Base-by-base conservation (phyloP, 2,113 vertebrate species). In the Pelecanus crispus region DNA sequence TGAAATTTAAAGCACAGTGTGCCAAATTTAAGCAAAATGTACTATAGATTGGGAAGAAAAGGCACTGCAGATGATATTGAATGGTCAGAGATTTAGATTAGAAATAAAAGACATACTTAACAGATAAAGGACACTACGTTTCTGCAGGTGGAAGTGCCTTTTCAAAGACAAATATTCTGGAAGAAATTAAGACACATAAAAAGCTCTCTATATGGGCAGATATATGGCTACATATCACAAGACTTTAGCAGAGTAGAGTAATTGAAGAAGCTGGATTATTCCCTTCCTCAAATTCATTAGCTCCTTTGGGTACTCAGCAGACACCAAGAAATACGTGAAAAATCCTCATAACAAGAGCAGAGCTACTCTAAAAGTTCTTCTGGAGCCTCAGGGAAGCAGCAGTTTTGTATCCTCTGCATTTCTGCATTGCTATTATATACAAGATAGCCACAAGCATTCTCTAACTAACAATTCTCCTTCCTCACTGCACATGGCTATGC, bases 1-100 rank as follows among this genome's bases (percentile, higher is more conserved):
- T 45, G 34, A 92, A 94, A 94, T 91, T 61, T 89, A 79, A 94
- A 92, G 36, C 22, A 79, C 68, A n/a, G 34, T 18, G 32, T 90
- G 24, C 72, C n/a, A 13, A 90, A 45, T 74, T 93, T 70, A 59
- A 93, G 25, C 13, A 91, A 93, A 88, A 90, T 58, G 29, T 67
- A 63, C 59, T 84, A 67, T 11, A 86, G 53, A 72, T 45, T 72
- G 21, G 40, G 61, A 86, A 81, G 68, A 78, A 91, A 87, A 95
- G 28, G 9, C 36, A 49, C 25, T 68, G 34, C 0, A 0, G 28
- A 95, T 79, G n/a, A 56, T 72, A 81, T 10, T 42, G 34, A 75
- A 84, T 81, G 38, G 22, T 81, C 65, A 91, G 72, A 81, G 38
- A 88, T 68, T 93, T 88, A 84, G 29, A 88, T 63, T 86, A 91